Base-by-base conservation (phyloP, 2,113 vertebrate species). In the Poecile atricapillus region DNA sequence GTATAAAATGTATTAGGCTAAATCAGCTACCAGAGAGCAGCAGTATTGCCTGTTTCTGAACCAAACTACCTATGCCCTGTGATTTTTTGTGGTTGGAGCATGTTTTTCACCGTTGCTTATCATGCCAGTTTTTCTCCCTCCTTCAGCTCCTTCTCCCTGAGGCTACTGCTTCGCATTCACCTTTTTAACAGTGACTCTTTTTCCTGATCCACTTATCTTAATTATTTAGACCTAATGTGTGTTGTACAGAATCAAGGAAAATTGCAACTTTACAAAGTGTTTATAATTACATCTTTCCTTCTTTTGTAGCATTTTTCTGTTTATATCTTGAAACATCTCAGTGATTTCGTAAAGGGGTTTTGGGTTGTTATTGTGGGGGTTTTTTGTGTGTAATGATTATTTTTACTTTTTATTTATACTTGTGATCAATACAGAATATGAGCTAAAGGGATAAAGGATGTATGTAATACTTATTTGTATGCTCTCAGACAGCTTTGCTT, bases 281-380 rank as follows among this genome's bases (percentile, higher is more conserved):
- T 59, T 43, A 18, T 44, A 68, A 27, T 44, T 39, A 4, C 5
- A 16, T 19, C 11, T 62, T 90, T 63, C 17, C 15, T 64, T 62
- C 23, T 67, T 62, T 53, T 44, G 13, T 30, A n/a, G 2, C 18
- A 28, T 58, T 87, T 81, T 84, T 58, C 43, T 74, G 8, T 62
- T 15, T 31, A 10, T 63, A 55, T 60, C 19, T 53, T 63, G 47
- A 81, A 92, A 41, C 4, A 47, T 13, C 16, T n/a, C n/a, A 74
- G 41, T 28, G 11, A 49, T 23, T 63, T 71, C 8, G 46, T 53
- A 47, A 44, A 46, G 15, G 1, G 8, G 3, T 35, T 86, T 68
- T 17, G 25, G 1, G 24, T n/a, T 33, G 43, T 1, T 19, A 58
- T 11, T 30, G 5, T 5, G 11, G 19, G 18, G 8, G 7, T 43